Base-by-base conservation (phyloP, 2,797 vertebrate genomes). In the Chromis chromis region DNA sequence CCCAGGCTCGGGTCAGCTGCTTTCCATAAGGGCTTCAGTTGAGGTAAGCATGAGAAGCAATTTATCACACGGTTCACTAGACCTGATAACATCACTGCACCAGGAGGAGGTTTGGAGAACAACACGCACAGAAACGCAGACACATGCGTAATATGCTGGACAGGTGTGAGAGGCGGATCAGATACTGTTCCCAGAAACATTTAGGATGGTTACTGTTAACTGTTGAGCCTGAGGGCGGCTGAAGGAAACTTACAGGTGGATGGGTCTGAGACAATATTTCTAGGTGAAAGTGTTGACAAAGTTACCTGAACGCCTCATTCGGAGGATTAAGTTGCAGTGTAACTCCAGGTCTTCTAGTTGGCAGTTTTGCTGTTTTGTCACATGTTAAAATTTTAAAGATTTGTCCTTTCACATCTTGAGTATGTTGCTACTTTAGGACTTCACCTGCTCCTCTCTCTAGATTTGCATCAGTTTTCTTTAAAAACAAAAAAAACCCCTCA, bases 81-180 rank as follows among this genome's bases (percentile, higher is more conserved):
- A 77, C 58, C 89, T 87, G 93, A 93, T 93, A 94, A 92, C 74
- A 93, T 90, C 89, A 56, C 59, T 54, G 52, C 65, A 25, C 50
- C 54, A 56, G 28, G 28, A 74, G 63, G 52, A 69, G 39, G 54
- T 70, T 50, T 74, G 50, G 49, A 62, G 61, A 78, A 67, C 70
- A 82, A 77, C 76, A 83, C 56, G 10, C 33, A 77, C 39, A 52
- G 17, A 16, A 6, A 44, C 42, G 4, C 63, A 61, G 40, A 74
- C 56, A 78, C 24, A 70, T 50, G 69, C 60, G 65, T 52, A 52
- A 36, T 11, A 14, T 46, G 70, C 40, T 58, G 76, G 80, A 82
- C 88, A 88, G 86, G 86, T 89, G 86, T 83, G 86, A 84, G 82
- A 90, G 42, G 21, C 64, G 25, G 66, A 87, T 65, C 59, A 8